Conservation (phyloP, 2,797 vertebrate species). For the Acomys russatus region DNA sequence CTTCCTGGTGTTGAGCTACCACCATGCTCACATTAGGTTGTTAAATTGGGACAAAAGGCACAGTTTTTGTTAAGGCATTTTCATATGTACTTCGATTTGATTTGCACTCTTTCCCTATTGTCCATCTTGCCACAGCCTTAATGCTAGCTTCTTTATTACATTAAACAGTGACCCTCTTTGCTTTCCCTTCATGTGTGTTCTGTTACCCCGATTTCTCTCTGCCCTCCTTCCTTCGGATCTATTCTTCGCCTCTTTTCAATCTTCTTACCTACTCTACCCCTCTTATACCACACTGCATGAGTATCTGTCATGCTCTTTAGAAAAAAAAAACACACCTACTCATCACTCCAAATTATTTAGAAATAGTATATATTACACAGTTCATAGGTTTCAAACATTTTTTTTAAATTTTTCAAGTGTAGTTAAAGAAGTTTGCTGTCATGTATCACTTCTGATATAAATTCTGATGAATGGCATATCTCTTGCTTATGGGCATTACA, state of each 20-base stretch:
- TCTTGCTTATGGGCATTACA: background rate
- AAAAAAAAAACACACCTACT: background rate
- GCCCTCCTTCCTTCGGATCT: background rate
- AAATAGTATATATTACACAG: background rate
- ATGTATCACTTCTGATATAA: background rate
- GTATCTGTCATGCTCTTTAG: background rate
- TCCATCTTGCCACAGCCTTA: too few relatives aligned
- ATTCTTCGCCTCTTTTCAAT: too few relatives aligned
- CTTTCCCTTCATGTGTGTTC: background rate
- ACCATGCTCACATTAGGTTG: background rate
- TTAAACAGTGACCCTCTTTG: too few relatives aligned
- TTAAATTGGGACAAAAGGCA: background rate
- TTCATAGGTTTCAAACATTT: background rate
- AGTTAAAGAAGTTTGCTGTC: background rate
- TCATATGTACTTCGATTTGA: background rate
- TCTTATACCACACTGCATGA: background rate
- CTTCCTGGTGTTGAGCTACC: background rate
- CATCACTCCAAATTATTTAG: background rate
- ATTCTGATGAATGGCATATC: constrained; percentile 8
- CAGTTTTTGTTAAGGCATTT: background rate
- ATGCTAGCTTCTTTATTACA: background rate
- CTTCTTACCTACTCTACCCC: background rate
- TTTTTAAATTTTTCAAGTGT: constrained; percentile 2
- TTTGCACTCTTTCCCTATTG: too few relatives aligned
- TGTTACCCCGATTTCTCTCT: too few relatives aligned